These are phyloP conservation scores for Malacosoma neustria DNA, from an alignment of 2,888 invertebrate genomes.

Conservation along the genomic window DNA sequence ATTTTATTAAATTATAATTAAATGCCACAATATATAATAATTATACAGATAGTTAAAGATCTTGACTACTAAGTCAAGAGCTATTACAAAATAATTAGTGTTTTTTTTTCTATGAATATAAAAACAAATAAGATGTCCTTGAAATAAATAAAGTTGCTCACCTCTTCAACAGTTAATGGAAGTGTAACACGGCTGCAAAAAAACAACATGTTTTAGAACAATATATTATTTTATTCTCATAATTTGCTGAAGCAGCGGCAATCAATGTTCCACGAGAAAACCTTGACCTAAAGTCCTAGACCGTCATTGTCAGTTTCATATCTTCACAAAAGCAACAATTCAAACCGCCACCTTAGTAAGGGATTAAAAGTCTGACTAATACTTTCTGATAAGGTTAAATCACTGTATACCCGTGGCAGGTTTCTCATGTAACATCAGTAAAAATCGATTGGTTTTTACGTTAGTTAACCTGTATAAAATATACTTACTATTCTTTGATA, in stretches of 20 bases:
- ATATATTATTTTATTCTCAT: background rate
- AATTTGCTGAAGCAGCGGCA: background rate
- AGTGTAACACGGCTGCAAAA: slow-evolving; percentile 94
- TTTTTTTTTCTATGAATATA: no score
- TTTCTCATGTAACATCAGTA: slow-evolving; percentile 27
- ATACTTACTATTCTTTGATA: slow-evolving; percentile 83
- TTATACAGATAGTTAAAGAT: no score
- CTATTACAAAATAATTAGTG: no score
- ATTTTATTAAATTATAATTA: no score
- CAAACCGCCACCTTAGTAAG: background rate
- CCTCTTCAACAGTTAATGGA: slow-evolving; percentile 97
- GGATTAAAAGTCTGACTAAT: slow-evolving; percentile 6
- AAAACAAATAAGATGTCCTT: background rate
- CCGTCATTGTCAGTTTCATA: slow-evolving; percentile 64
- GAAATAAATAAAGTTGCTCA: slow-evolving; percentile 57
- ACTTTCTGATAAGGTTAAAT: slow-evolving; percentile 32
- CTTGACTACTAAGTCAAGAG: no score
- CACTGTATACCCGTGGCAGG: slow-evolving; percentile 27
- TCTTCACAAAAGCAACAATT: slow-evolving; percentile 5
- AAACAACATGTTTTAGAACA: slow-evolving; percentile 21
- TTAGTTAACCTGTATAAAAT: slow-evolving; percentile 48
- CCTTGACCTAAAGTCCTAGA: slow-evolving; percentile 41
- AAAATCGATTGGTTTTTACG: slow-evolving; percentile 65
- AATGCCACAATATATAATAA: no score
- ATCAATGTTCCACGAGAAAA: slow-evolving; percentile 13